A percentile compares a stretch with the other conserved stretches of the same genome.
phyloP scores from a whole-genome alignment of 2,888 invertebrate genomes.

The Cataglyphis livida region DNA sequence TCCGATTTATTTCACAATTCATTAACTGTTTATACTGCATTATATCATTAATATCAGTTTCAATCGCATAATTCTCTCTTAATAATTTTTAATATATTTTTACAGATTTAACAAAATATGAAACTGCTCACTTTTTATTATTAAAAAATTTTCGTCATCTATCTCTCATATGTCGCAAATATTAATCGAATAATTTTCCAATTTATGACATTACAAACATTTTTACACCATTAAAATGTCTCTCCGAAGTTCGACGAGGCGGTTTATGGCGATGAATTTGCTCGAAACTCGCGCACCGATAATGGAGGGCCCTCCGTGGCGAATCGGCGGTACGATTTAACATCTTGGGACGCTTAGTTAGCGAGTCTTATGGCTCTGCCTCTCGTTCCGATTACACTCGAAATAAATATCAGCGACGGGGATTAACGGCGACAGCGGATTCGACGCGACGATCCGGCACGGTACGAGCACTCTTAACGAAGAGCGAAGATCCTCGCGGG shows the following conservation, averaged over 20 bases:
- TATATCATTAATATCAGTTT: background rate
- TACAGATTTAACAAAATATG: background rate
- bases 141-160: background rate
- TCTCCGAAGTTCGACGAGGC: slow-evolving; percentile 1
- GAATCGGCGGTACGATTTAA: slow-evolving; percentile 62
- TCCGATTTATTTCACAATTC: slow-evolving; percentile 18
- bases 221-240: slow-evolving; percentile 23
- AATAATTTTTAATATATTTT: background rate
- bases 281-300: slow-evolving; percentile 37
- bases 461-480: slow-evolving; percentile 53
- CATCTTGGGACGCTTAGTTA: slow-evolving; percentile 56
- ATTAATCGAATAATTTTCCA: slow-evolving; percentile 4
- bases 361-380: slow-evolving; percentile 32
- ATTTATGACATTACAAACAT: slow-evolving; percentile 8
- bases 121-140: background rate
- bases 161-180: background rate
- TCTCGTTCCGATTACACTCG: slow-evolving; percentile 52
- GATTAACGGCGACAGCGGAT: slow-evolving; percentile 57
- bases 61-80: background rate
- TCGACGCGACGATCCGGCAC: slow-evolving; percentile 53
- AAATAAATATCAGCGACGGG: slow-evolving; percentile 60
- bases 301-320: slow-evolving; percentile 57
- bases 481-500: slow-evolving; percentile 55
- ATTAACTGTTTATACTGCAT: background rate
- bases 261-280: slow-evolving; percentile 31